A percentile compares a stretch with the other conserved stretches of the same genome.
phyloP scores from a whole-genome alignment of 2,888 invertebrate species.

The Hirtodrosophila histrioides region DNA sequence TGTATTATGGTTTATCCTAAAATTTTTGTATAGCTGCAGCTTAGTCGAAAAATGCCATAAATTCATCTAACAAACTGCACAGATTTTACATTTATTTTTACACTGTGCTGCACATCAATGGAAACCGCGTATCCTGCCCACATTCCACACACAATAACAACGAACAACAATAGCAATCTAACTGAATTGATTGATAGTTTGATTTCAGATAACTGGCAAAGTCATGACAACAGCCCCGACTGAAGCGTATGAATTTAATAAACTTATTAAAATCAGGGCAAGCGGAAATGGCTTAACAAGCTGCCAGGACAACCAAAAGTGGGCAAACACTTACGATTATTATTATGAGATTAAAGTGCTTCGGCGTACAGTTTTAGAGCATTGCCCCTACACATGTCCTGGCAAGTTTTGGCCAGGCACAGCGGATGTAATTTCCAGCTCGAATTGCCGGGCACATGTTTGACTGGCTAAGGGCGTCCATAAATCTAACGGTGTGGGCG shows the following conservation, averaged over 20 bases:
- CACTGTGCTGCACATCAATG: slow-evolving; percentile 2
- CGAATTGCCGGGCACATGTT: slow-evolving; percentile 61
- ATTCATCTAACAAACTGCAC: not conserved
- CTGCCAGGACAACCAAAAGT: not conserved
- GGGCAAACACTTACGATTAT: not conserved
- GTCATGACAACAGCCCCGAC: slow-evolving; percentile 14
- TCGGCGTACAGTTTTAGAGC: slow-evolving; percentile 19
- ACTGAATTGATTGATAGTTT: slow-evolving; percentile 29
- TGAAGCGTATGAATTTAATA: slow-evolving; percentile 43
- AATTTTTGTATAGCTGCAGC: too few species aligned
- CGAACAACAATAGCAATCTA: slow-evolving; percentile 1
- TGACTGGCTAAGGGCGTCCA: slow-evolving; percentile 46
- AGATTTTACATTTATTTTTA: slow-evolving; percentile 7
- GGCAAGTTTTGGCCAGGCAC: slow-evolving; percentile 26
- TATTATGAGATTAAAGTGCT: slow-evolving; percentile 8
- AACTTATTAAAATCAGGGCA: slow-evolving; percentile 37
- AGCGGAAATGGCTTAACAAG: slow-evolving; percentile 15
- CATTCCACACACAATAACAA: slow-evolving; percentile 5
- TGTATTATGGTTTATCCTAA: too few species aligned
- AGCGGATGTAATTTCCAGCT: slow-evolving; percentile 68
- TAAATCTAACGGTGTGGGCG: slow-evolving; percentile 61
- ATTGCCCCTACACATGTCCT: not conserved
- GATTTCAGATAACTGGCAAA: not conserved
- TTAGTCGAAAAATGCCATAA: not conserved
- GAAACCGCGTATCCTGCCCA: slow-evolving; percentile 1